phyloP scores from a whole-genome alignment of 2,113 vertebrate species.

The Muscicapa adusta region DNA sequence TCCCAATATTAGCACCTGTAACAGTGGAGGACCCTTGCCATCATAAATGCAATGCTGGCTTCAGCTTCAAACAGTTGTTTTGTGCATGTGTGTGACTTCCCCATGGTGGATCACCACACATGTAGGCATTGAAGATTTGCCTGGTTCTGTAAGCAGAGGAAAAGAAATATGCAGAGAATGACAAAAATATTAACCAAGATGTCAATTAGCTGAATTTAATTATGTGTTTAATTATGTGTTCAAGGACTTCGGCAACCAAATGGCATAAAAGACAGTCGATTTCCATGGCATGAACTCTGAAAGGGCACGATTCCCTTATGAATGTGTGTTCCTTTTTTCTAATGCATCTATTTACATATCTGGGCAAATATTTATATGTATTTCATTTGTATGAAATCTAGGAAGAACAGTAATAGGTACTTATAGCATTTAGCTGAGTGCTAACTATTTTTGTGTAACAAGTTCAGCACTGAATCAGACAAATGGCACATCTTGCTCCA shows the following conservation, averaged over 20 bases:
- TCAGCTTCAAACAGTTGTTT: background rate
- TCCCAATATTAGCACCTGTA: background rate
- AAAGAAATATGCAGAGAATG: background rate
- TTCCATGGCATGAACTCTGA: background rate
- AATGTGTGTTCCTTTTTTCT: background rate
- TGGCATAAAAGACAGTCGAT: background rate
- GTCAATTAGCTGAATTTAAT: background rate
- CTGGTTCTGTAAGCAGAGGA: background rate
- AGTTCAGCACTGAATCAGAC: background rate
- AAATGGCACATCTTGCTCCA: background rate
- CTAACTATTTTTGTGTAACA: background rate
- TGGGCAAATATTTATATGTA: background rate
- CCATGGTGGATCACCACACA: rapidly evolving
- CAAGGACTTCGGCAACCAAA: background rate
- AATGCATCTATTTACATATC: background rate
- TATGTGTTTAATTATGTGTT: background rate
- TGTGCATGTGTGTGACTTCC: rapidly evolving
- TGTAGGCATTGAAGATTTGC: background rate
- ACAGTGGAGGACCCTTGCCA: background rate
- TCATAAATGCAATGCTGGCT: background rate
- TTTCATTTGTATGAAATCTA: background rate
- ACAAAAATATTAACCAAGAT: background rate
- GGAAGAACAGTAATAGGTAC: background rate
- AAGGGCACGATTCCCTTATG: background rate
- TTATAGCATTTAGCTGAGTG: background rate